Evolutionary conservation across 2,888 invertebrate genomes (phyloP), one percentile per base, ranked within the genome.

Genomic region (Steromphala cineraria): DNA sequence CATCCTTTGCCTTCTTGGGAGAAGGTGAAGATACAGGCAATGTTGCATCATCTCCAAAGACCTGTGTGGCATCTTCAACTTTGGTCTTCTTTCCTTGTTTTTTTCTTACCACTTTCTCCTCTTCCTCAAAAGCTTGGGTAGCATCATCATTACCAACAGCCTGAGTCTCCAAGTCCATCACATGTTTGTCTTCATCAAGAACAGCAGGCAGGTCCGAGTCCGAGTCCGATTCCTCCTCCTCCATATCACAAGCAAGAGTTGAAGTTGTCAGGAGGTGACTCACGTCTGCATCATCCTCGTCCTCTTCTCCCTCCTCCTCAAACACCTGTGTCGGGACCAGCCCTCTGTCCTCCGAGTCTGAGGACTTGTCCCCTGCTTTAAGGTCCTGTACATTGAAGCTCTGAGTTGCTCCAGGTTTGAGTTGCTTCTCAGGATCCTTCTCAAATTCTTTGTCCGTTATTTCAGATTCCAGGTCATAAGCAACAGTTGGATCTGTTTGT

Each of bases 161-260:
- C 75, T 28, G 52, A 28, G n/a, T 62, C 31, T 19, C 76, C 0
- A 46, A 67, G 24, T 78, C 52, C 3, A 62, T 80, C 55, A 71
- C 74, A 62, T 21, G 21, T 40, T 19, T 7, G 67, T 67, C 53
- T 28, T n/a, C 75, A 31, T 46, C 52, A n/a, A 53, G 46, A 67
- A 75, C 55, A n/a, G 40, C 31, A 0, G 67, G 79, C 53, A 80
- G 75, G 19, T 40, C 76, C 13, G 79, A 78, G 1, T 76, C 77
- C 10, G 67, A 46, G 24, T 31, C 76, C 15, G 24, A 75, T 52
- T 80, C 77, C 17, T 76, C 81, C 8, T 82, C 82, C 10, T 75
- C 81, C 67, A 80, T 83, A 56, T 87, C 89, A 83, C 87, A 85
- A 17, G 88, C 89, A 40, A 90, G 81, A 21, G 90, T 90, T 0